Evolutionary conservation across 2,797 vertebrate genomes (phyloP).

Genomic region (Sebastes baramenuke): DNA sequence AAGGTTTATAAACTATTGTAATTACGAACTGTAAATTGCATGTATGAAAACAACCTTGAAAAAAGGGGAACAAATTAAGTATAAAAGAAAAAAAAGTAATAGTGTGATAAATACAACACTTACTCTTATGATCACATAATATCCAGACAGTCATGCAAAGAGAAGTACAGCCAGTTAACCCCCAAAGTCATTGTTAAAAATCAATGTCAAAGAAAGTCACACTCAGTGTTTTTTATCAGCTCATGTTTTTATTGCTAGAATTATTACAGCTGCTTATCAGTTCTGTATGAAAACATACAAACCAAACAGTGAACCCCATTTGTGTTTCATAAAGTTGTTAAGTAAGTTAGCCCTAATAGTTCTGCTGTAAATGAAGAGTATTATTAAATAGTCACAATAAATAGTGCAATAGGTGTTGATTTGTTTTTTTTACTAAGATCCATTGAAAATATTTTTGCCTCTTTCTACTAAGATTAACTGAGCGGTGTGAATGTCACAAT

Average conservation of each 20-base stretch:
- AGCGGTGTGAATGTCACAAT: rapidly evolving
- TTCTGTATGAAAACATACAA: neutral
- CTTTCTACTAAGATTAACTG: neutral
- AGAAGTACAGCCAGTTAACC: neutral
- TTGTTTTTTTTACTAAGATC: neutral
- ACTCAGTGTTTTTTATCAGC: rapidly evolving
- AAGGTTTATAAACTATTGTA: too few relatives aligned
- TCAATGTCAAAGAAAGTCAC: neutral
- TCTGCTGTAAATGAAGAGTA: neutral
- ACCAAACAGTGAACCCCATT: neutral
- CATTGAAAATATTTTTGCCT: too few relatives aligned
- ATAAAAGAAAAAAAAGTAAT: too few relatives aligned
- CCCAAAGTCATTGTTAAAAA: neutral
- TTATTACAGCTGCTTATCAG: neutral
- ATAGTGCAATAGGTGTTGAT: neutral
- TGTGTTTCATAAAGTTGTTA: neutral
- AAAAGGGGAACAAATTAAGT: too few relatives aligned
- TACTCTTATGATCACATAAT: neutral
- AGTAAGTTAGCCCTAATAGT: too few relatives aligned
- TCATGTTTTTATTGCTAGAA: neutral
- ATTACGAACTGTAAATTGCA: too few relatives aligned
- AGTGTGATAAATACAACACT: too few relatives aligned
- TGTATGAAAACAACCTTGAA: too few relatives aligned
- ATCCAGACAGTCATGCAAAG: neutral
- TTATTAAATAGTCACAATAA: neutral